phyloP scores from a whole-genome alignment of 1,140 invertebrate genomes.

The Yoshiicerus persimilis region DNA sequence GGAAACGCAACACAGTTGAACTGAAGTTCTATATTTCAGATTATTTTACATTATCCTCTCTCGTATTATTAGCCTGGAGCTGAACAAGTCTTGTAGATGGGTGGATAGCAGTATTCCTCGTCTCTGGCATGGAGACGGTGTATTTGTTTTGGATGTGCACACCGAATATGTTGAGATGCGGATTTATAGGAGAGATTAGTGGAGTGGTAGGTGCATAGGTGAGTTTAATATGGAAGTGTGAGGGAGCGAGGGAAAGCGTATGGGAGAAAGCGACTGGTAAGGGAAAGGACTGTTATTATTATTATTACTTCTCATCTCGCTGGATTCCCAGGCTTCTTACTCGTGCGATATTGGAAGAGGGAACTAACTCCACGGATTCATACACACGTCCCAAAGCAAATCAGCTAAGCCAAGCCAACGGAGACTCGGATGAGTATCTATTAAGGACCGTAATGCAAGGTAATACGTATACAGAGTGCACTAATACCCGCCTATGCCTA shows the following conservation, averaged over 20 bases:
- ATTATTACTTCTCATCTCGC: background rate
- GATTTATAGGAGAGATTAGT: too few relatives aligned
- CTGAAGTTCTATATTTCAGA: background rate
- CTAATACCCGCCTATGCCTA: background rate
- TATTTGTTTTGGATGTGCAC: too few relatives aligned
- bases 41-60: background rate
- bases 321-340: background rate
- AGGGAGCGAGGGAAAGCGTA: too few relatives aligned
- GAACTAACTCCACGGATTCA: too few relatives aligned
- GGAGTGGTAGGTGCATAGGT: too few relatives aligned
- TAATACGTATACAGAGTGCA: background rate
- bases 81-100: too few relatives aligned
- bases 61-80: background rate
- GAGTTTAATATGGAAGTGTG: too few relatives aligned
- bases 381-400: too few relatives aligned
- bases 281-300: slow-evolving; percentile 11
- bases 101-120: too few relatives aligned
- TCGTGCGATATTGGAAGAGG: background rate
- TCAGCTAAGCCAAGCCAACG: background rate
- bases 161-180: too few relatives aligned
- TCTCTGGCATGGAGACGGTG: too few relatives aligned
- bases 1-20: background rate
- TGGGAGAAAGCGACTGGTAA: background rate
- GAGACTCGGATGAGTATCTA: background rate
- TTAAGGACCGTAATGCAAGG: background rate